Base-by-base conservation (phyloP, 2,888 invertebrate genomes). In the Xestia xanthographa region DNA sequence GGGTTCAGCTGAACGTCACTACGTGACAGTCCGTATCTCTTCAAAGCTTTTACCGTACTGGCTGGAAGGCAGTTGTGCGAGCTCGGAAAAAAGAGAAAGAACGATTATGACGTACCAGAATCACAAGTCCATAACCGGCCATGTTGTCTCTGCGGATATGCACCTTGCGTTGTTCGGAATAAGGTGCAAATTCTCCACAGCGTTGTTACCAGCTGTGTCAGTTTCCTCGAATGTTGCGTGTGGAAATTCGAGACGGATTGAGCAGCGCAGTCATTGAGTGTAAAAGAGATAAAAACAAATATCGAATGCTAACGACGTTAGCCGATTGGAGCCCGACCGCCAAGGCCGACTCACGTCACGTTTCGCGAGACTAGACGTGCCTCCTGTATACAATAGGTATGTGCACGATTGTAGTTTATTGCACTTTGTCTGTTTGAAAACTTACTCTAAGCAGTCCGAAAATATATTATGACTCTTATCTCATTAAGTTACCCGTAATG, bases 331-430 rank as follows among this genome's bases (percentile, higher is more conserved):
- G 86, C 89, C 93, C 95, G 95, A 95, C 89, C 92, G 92, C 93
- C 95, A 96, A 96, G 96, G 96, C 95, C 95, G 95, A 89, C 92
- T 91, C 90, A 91, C 94, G 95, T 96, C 95, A 96, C 94, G 94
- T 93, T 95, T 94, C 87, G 94, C 94, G 92, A 93, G 93, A 93
- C 95, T 94, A 95, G 95, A 95, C 95, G 88, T 93, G 91, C 93
- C 93, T 92, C 89, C 92, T 90, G 90, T 90, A 90, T 91, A 91
- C 90, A 91, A 87, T 88, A 88, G 83, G 85, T 89, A 89, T 89
- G 76, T 87, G 86, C 83, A 89, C 85, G 86, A 91, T 86, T 90
- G 90, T 90, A 93, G 93, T 93, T 93, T 94, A 91, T 92, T 94
- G 94, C 92, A 94, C 92, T 91, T 90, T 84, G 82, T 77, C 71